Evolutionary conservation across 1,140 invertebrate genomes (phyloP).

Genomic region (Melipona quadrifasciata): DNA sequence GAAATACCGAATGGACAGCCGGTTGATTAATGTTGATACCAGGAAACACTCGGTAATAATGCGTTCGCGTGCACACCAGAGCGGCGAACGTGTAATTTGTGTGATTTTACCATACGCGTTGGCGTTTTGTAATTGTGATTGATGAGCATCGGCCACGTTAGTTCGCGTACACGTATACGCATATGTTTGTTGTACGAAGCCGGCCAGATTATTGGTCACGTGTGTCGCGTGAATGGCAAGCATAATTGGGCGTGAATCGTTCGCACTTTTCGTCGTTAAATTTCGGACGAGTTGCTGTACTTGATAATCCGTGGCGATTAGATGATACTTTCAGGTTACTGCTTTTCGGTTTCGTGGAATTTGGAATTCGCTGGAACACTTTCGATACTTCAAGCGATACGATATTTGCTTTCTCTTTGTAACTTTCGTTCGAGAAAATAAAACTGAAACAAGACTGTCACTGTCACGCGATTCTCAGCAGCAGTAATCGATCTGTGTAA

Average conservation of each 20-base stretch:
- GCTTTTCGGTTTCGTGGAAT: neutral
- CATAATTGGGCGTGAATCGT: neutral
- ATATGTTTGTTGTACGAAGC: conserved; percentile 7
- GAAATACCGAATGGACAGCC: conserved; percentile 35
- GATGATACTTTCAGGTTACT: neutral
- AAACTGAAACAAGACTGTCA: no score
- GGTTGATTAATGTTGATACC: conserved; percentile 47
- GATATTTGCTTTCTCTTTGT: neutral
- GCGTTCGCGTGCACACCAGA: conserved; percentile 66
- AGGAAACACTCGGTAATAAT: conserved; percentile 63
- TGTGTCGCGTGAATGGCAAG: no score
- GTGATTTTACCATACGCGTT: conserved; percentile 49
- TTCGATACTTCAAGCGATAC: neutral
- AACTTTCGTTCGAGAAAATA: no score
- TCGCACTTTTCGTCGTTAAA: neutral
- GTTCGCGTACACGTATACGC: neutral
- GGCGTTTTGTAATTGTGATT: conserved; percentile 47
- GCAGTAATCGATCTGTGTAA: no score
- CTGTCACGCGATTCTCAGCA: no score
- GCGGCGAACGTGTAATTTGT: conserved; percentile 39
- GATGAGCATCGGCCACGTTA: conserved; percentile 30
- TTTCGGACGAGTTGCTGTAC: neutral
- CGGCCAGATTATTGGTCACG: conserved; percentile 20
- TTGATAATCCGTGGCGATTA: no score
- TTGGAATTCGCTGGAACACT: no score